A percentile compares a stretch with the other conserved stretches of the same genome.
Evolutionary conservation across 2,797 vertebrate species (phyloP).

Genomic region (Psittacula echo): DNA sequence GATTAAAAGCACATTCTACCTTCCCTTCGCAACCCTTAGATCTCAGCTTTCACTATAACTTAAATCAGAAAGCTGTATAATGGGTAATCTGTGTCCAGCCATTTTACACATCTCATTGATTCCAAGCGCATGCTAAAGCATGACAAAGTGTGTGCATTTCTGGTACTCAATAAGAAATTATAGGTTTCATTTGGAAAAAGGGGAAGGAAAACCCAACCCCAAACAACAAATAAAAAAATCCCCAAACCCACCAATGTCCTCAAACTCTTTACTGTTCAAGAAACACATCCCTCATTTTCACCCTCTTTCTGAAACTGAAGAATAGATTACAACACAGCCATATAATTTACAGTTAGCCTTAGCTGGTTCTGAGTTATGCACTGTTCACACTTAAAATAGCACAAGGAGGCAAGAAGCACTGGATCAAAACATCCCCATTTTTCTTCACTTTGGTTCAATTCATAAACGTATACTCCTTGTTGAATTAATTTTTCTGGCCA

Average conservation of each 20-base stretch:
- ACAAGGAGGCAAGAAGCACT: not conserved
- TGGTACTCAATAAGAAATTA: not conserved
- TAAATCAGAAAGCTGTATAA: not conserved
- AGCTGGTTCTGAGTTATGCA: not conserved
- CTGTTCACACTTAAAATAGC: not conserved
- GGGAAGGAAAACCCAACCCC: fast-evolving
- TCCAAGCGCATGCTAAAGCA: not conserved
- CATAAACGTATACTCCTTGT: not conserved
- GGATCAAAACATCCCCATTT: not conserved
- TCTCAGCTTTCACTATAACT: not conserved
- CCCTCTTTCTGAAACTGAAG: not conserved
- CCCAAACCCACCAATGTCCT: not conserved
- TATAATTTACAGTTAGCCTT: not conserved
- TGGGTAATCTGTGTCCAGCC: not conserved
- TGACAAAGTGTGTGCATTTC: not conserved
- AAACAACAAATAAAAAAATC: not conserved
- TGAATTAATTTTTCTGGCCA: not conserved
- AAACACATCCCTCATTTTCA: not conserved
- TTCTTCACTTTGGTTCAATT: not conserved
- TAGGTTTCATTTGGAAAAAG: not conserved
- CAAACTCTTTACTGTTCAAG: not conserved
- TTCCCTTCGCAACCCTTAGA: not conserved
- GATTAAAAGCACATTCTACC: not conserved
- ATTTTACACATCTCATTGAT: not conserved
- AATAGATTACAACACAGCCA: not conserved